A percentile compares a stretch with the other conserved stretches of the same genome.
These are phyloP conservation scores for Ametastegia equiseti DNA, from an alignment of 2,888 invertebrate genomes.

Conservation along the genomic window DNA sequence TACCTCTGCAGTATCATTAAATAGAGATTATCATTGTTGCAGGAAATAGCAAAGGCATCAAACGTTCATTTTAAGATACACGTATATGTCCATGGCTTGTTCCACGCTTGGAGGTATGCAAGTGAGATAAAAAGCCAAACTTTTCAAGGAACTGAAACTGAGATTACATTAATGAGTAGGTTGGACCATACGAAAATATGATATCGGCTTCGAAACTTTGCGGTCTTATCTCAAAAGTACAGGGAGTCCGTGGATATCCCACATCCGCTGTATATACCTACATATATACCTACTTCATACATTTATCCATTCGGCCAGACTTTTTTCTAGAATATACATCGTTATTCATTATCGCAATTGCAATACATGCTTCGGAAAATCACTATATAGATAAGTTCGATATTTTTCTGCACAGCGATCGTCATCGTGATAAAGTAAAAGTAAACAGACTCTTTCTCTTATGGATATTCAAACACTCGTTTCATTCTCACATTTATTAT, in stretches of 20 bases:
- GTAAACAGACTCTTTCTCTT: no score
- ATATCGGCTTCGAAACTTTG: conserved; percentile 28
- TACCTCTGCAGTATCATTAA: background rate
- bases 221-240: conserved; percentile 11
- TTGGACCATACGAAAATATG: conserved; percentile 32
- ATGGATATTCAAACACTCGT: no score
- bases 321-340: background rate
- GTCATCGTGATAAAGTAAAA: no score
- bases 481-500: no score
- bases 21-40: background rate
- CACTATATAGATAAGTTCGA: no score
- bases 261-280: conserved; percentile 23
- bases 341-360: no score
- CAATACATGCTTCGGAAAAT: no score
- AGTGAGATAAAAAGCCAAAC: conserved; percentile 7
- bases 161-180: conserved; percentile 43
- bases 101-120: background rate
- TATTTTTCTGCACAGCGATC: no score
- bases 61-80: background rate
- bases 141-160: background rate
- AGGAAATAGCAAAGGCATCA: background rate
- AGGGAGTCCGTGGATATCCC: conserved; percentile 7
- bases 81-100: background rate
- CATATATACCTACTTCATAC: background rate
- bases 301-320: background rate